Conservation (phyloP, 2,113 vertebrate species). For the Dolichallabes microphthalmus region DNA sequence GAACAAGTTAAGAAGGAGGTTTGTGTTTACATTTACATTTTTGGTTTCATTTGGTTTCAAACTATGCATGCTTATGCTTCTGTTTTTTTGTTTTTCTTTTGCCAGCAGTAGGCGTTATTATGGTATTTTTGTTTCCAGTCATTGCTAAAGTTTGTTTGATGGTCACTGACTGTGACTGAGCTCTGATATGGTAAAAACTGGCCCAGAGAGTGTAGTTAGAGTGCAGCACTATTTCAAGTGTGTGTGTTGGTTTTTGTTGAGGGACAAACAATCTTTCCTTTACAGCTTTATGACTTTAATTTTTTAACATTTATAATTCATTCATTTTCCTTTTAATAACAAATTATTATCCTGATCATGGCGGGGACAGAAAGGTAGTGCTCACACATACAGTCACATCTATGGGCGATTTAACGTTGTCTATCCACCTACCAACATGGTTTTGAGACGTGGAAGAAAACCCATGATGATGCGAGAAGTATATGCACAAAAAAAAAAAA, state of each 20-base stretch:
- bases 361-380: background rate
- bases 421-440: background rate
- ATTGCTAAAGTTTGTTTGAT: background rate
- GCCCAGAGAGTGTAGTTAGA: background rate
- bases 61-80: background rate
- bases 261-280: background rate
- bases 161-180: background rate
- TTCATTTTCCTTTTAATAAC: background rate
- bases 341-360: background rate
- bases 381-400: background rate
- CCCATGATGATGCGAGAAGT: background rate
- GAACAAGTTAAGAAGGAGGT: background rate
- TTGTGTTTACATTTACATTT: background rate
- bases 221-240: background rate
- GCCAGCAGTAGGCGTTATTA: background rate
- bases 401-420: background rate
- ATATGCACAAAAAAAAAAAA: background rate
- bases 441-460: background rate
- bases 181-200: background rate
- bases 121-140: background rate
- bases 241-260: background rate
- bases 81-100: background rate
- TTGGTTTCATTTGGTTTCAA: background rate
- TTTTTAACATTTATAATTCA: background rate
- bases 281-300: background rate